Conservation (phyloP, 2,888 invertebrate species). For the Lasioglossum zephyrum region DNA sequence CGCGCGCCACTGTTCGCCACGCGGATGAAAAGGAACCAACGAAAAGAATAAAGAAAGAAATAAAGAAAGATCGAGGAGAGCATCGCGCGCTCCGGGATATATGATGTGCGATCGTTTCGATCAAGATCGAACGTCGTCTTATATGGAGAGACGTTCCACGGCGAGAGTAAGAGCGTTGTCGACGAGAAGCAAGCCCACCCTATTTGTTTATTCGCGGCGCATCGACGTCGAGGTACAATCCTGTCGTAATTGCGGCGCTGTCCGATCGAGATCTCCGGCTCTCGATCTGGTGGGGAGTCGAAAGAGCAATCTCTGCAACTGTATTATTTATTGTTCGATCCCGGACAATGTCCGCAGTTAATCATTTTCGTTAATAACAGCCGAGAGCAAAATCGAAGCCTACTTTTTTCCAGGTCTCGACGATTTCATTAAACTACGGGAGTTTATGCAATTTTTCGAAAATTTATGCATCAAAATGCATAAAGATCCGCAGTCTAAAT, state of each 20-base stretch:
- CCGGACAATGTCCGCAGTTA: not conserved
- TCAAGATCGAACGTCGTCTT: slow-evolving; percentile 59
- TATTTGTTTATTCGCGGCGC: slow-evolving; percentile 41
- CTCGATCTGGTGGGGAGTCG: slow-evolving; percentile 7
- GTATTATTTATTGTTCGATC: slow-evolving; percentile 7
- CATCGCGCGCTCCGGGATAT: slow-evolving; percentile 40
- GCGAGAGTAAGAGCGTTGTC: slow-evolving; percentile 42
- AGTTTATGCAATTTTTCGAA: too few relatives aligned
- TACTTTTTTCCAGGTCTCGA: not conserved
- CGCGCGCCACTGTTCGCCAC: slow-evolving; percentile 59
- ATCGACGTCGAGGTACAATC: slow-evolving; percentile 36
- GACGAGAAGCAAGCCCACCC: slow-evolving; percentile 28
- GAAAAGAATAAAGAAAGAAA: not conserved
- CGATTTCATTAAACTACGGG: not conserved
- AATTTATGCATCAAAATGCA: too few relatives aligned
- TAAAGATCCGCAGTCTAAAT: too few relatives aligned
- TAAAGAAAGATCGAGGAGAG: slow-evolving; percentile 13
- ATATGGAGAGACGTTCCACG: slow-evolving; percentile 50
- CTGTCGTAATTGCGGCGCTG: slow-evolving; percentile 21
- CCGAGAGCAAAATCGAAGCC: not conserved
- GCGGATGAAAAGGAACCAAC: slow-evolving; percentile 19
- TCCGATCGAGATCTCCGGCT: slow-evolving; percentile 30
- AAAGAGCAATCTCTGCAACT: slow-evolving; percentile 12
- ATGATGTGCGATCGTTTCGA: slow-evolving; percentile 49
- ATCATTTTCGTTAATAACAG: not conserved